phyloP scores from a whole-genome alignment of 64 coral and sea anemone species.

The Pocillopora verrucosa region DNA sequence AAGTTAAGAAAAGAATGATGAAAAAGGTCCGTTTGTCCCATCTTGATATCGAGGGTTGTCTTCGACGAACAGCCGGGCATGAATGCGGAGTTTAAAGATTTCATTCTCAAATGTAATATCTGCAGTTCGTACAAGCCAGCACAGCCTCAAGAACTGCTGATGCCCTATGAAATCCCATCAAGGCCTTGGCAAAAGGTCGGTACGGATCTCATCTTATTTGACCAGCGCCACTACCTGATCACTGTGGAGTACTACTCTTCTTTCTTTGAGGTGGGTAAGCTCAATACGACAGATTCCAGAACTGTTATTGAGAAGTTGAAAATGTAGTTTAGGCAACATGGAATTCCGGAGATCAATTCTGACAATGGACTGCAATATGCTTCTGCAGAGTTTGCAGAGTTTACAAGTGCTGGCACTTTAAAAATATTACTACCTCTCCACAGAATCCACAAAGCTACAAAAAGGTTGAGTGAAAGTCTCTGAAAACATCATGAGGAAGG shows the following conservation, averaged over 20 bases:
- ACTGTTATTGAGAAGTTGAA: constrained; percentile 23
- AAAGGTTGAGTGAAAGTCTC: constrained; percentile 27
- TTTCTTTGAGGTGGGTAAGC: constrained; percentile 37
- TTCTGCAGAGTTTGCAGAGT: constrained; percentile 31
- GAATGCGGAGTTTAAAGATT: no score
- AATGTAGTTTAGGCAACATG: background rate
- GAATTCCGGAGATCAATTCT: constrained; percentile 43
- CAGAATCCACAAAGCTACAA: constrained; percentile 33
- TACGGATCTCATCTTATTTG: background rate
- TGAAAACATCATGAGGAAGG: constrained; percentile 16
- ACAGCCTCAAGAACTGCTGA: no score
- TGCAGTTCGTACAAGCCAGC: no score
- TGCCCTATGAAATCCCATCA: constrained; percentile 22
- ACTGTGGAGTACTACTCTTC: constrained; percentile 20
- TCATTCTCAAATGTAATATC: no score
- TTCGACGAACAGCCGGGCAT: no score
- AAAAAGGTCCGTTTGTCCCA: no score
- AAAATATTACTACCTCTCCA: constrained; percentile 24
- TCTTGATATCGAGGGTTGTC: no score
- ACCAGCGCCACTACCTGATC: constrained; percentile 22
- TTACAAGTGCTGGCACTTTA: constrained; percentile 15
- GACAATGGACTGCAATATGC: constrained; percentile 43
- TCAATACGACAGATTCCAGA: background rate
- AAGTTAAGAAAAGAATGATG: no score
- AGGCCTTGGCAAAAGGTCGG: background rate